These are phyloP conservation scores for Acleris emargana DNA, from an alignment of 2,888 invertebrate species.

Conservation along the genomic window DNA sequence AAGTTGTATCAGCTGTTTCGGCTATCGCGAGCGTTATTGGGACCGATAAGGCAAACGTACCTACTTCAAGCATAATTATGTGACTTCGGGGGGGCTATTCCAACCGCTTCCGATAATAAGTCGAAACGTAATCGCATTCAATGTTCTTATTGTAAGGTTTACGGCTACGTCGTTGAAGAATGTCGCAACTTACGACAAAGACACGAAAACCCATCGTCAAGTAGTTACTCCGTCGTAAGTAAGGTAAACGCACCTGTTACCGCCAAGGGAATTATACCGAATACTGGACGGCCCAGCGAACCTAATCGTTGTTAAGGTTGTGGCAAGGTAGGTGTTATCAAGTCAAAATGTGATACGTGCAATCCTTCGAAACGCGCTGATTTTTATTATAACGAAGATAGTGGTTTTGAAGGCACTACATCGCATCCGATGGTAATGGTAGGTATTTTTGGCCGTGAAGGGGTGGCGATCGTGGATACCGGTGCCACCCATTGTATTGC, in stretches of 20 bases:
- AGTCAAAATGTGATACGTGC: neutral
- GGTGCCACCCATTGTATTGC: slow-evolving; percentile 3
- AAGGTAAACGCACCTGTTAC: neutral
- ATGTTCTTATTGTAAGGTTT: slow-evolving; percentile 2
- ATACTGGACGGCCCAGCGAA: neutral
- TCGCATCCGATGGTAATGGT: neutral
- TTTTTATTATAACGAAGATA: neutral
- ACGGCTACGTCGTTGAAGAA: neutral
- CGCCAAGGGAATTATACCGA: neutral
- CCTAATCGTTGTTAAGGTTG: slow-evolving; percentile 10
- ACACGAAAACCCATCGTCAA: neutral
- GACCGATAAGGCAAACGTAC: too few relatives aligned
- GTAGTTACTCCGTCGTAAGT: neutral
- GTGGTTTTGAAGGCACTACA: too few relatives aligned
- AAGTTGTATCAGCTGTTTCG: too few relatives aligned
- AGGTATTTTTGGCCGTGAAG: neutral
- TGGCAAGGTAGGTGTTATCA: neutral
- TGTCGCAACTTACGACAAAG: neutral
- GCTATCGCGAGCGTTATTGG: too few relatives aligned
- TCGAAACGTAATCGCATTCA: slow-evolving; percentile 5
- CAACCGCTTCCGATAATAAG: neutral
- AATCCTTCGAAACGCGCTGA: neutral
- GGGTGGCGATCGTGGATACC: neutral
- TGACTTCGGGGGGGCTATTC: neutral
- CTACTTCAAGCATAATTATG: neutral